phyloP scores from a whole-genome alignment of 2,113 vertebrate species.

The Aptenodytes forsteri region DNA sequence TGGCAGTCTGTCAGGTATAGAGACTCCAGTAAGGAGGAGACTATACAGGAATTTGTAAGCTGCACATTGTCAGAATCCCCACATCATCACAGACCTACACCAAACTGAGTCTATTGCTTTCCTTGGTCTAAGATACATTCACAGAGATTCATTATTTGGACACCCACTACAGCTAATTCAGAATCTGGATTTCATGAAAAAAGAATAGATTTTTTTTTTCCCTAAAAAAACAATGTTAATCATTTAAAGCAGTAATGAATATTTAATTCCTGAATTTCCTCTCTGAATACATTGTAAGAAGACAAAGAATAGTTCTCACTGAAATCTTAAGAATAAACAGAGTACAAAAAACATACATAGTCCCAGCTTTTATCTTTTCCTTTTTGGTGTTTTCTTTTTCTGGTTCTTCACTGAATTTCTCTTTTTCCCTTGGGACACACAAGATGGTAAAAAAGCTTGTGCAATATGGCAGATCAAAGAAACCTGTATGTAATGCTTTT shows the following conservation, averaged over 20 bases:
- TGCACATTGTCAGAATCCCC: background rate
- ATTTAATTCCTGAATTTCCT: background rate
- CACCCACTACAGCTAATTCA: background rate
- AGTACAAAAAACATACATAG: background rate
- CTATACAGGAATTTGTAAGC: background rate
- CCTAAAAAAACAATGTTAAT: background rate
- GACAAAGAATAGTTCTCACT: background rate
- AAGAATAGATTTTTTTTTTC: background rate
- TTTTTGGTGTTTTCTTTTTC: background rate
- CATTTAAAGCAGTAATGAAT: background rate
- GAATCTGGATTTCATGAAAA: background rate
- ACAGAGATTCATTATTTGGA: background rate
- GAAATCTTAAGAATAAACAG: background rate
- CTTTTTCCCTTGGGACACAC: background rate
- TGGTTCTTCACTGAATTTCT: background rate
- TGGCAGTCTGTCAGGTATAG: background rate
- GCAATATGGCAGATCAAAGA: background rate
- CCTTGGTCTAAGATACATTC: background rate
- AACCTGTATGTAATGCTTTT: background rate
- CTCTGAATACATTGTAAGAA: background rate
- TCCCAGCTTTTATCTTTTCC: background rate
- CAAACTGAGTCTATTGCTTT: background rate
- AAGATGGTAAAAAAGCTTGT: background rate
- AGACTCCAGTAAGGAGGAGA: background rate
- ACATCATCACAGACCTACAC: background rate